phyloP scores from a whole-genome alignment of 2,888 invertebrate genomes.

The Fragum sueziense region DNA sequence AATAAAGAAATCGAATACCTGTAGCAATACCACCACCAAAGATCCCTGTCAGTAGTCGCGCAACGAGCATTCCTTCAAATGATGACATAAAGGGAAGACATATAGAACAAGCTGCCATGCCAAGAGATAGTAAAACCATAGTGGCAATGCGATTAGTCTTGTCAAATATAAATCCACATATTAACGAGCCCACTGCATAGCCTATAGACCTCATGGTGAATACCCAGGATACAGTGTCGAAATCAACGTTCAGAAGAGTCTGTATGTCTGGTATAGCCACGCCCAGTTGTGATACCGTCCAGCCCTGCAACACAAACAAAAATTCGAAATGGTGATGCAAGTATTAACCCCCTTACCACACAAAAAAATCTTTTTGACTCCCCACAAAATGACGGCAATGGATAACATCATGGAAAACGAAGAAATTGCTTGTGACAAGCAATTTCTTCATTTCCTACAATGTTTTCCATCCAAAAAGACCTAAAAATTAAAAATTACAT shows the following conservation, averaged over 20 bases:
- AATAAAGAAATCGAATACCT: constrained; percentile 29
- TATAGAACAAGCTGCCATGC: constrained; percentile 21
- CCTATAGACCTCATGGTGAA: constrained; percentile 52
- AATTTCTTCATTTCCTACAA: too few relatives aligned
- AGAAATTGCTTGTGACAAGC: too few relatives aligned
- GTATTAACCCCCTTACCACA: too few relatives aligned
- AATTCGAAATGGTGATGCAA: too few relatives aligned
- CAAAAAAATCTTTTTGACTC: too few relatives aligned
- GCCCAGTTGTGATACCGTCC: constrained; percentile 46
- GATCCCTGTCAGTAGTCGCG: constrained; percentile 33
- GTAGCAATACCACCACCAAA: constrained; percentile 52
- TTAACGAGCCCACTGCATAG: constrained; percentile 37
- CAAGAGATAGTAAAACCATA: constrained; percentile 24
- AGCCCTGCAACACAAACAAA: constrained; percentile 50
- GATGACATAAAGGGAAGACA: constrained; percentile 17
- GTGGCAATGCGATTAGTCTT: constrained; percentile 40
- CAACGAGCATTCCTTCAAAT: constrained; percentile 20
- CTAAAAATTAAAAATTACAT: too few relatives aligned
- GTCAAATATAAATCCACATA: constrained; percentile 45
- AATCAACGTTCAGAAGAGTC: constrained; percentile 22
- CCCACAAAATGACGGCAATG: too few relatives aligned
- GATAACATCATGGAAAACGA: too few relatives aligned
- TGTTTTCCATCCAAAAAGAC: too few relatives aligned
- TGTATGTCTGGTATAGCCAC: constrained; percentile 47
- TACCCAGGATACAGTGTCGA: constrained; percentile 48